Percentiles rank a stretch among this genome's conserved stretches.
Evolutionary conservation across 30 jellyfish, hydroid and myxozoan genomes (phyloP).

Genomic region (Cassiopea xamachana): DNA sequence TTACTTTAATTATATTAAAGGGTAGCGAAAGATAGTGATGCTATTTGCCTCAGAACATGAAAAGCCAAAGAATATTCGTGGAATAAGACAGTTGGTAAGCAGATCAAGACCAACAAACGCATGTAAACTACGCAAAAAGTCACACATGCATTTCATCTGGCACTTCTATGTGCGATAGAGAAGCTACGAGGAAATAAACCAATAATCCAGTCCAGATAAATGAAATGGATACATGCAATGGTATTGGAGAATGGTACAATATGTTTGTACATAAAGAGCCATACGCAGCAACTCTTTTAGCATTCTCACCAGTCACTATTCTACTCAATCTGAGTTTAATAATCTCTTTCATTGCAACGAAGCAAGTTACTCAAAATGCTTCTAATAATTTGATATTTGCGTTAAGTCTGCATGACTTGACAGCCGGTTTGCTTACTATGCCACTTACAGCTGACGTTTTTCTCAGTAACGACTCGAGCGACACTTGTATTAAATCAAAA

Average conservation of each 20-base stretch:
- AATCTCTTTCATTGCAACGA: background rate
- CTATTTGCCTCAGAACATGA: too few relatives aligned
- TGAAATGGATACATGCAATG: background rate
- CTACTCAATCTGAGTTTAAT: background rate
- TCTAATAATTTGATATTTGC: background rate
- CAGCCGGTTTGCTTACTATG: background rate
- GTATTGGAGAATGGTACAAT: background rate
- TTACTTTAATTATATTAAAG: too few relatives aligned
- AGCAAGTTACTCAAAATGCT: conserved; percentile 14
- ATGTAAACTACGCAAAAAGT: too few relatives aligned
- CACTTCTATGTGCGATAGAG: too few relatives aligned
- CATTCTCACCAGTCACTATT: background rate
- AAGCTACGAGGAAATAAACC: too few relatives aligned
- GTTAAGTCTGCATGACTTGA: background rate
- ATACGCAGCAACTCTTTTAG: background rate
- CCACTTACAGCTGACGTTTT: background rate
- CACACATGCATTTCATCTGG: too few relatives aligned
- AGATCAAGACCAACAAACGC: too few relatives aligned
- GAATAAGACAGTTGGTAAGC: too few relatives aligned
- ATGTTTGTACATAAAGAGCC: background rate
- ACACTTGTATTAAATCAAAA: background rate
- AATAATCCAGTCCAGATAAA: too few relatives aligned
- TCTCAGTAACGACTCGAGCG: background rate
- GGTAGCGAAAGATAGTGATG: too few relatives aligned
- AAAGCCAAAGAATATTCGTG: too few relatives aligned